Evolutionary conservation across 2,888 invertebrate genomes (phyloP), one percentile per base, ranked within the genome.

Genomic region (Cephonodes hylas): DNA sequence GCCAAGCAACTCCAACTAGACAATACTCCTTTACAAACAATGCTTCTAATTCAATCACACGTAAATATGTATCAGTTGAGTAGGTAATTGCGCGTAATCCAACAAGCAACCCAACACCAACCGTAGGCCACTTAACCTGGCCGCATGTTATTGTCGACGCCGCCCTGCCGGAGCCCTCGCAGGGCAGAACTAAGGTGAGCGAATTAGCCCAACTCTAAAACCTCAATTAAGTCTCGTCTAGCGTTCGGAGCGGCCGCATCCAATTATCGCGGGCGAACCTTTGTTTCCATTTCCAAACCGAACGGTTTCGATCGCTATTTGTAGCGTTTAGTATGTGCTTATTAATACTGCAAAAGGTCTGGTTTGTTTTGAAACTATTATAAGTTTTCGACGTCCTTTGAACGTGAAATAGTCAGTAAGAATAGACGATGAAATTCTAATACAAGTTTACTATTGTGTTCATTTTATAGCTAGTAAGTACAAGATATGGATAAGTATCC

Each of bases 161-260:
- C 70, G 77, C 80, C 82, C 86, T 86, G 88, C 86, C 86, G 86
- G 85, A n/a, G 84, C 88, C 88, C 78, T 80, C 81, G 74, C 64
- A 66, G 74, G 76, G 75, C 80, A 69, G 79, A 77, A 81, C 77
- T 86, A 88, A 91, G 91, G 91, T 89, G 86, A 86, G 88, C 84
- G 90, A 91, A 91, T 91, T 91, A 91, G 91, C 86, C 85, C 88
- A 88, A 88, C 91, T 91, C 90, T 86, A 88, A 91, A 92, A 91
- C 91, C 91, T 91, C 91, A 91, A 92, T 92, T 91, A 91, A 91
- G 90, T 92, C 89, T 89, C 89, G 91, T 89, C 91, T 91, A 88
- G 91, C 86, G 87, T 89, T 89, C 88, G 85, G 86, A 83, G 83
- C 86, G 88, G 87, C 89, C 91, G 86, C 90, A 84, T 89, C 91